Evolutionary conservation across 2,113 vertebrate genomes (phyloP), one percentile per base, ranked within the genome.

Genomic region (Halcyon senegalensis): DNA sequence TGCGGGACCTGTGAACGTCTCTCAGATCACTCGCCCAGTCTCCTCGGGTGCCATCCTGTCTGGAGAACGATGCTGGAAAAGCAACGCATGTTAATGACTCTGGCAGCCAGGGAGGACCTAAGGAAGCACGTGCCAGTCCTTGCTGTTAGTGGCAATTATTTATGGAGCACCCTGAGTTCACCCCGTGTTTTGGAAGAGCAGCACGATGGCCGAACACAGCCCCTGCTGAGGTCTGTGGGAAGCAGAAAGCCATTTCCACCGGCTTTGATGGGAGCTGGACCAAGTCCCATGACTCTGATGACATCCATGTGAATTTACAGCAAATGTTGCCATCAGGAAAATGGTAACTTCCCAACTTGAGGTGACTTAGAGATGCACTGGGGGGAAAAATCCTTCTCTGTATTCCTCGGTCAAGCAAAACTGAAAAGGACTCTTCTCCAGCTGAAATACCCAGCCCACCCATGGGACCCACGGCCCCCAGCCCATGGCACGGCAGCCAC

Each of bases 11-110:
- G 9, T 2, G 2, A 13, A 3, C 9, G 7, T 39, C 82, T 15
- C 62, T 46, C 6, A 0, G 27, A 7, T 6, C 16, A 2, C 23
- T n/a, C 4, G 1, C 16, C 4, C 0, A 0, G n/a, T 21, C 24
- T 1, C 50, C 87, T 33, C 1, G 0, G 59, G 37, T 27, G 31
- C 62, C 44, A 30, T 25, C 68, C 73, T 27, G 50, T 11, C 82
- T 48, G 66, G 28, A 59, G 81, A 56, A 7, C 0, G 0, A 2
- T 5, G 60, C 89, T 87, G 89, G 77, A 46, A 16, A 37, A 11
- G 2, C 60, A 14, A 63, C 50, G 62, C 66, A 72, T 73, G 78
- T 7, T 37, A 66, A 70, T 24, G 79, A n/a, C 82, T 51, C 90
- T 70, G 96, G 90, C 88, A 87, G 79, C 3, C 60, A 18, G 69